phyloP scores from a whole-genome alignment of 2,888 invertebrate species.

The Diaprepes abbreviatus region DNA sequence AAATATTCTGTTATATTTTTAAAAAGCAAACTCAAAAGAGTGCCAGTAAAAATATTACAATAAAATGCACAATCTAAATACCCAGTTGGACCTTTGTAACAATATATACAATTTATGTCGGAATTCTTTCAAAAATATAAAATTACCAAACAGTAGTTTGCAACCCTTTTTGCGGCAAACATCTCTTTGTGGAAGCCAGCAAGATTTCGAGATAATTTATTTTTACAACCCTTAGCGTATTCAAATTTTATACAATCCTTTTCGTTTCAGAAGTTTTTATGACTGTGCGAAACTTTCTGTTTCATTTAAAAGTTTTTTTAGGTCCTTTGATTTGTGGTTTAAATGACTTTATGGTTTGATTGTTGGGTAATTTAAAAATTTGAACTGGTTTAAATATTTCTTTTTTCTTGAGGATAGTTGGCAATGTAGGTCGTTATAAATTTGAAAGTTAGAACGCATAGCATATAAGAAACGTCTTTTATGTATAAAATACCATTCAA shows the following conservation, averaged over 20 bases:
- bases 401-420: no score
- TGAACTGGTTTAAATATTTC: background rate
- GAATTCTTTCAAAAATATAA: constrained; percentile 14
- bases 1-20: no score
- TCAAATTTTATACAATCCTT: constrained; percentile 35
- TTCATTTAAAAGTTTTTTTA: constrained; percentile 33
- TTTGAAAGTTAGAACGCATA: no score
- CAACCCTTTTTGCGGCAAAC: constrained; percentile 57
- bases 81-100: no score
- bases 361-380: background rate
- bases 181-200: constrained; percentile 52
- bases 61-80: no score
- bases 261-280: constrained; percentile 31
- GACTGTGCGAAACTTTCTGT: constrained; percentile 43
- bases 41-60: no score
- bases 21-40: no score
- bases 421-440: no score
- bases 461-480: no score
- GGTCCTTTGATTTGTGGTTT: constrained; percentile 32
- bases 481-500: no score
- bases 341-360: constrained; percentile 9
- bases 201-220: constrained; percentile 32
- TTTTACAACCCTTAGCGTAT: constrained; percentile 42
- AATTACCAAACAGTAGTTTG: constrained; percentile 56
- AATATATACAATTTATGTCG: no score